Evolutionary conservation across 1,140 invertebrate genomes (phyloP).

Genomic region (Brachionus rubens): DNA sequence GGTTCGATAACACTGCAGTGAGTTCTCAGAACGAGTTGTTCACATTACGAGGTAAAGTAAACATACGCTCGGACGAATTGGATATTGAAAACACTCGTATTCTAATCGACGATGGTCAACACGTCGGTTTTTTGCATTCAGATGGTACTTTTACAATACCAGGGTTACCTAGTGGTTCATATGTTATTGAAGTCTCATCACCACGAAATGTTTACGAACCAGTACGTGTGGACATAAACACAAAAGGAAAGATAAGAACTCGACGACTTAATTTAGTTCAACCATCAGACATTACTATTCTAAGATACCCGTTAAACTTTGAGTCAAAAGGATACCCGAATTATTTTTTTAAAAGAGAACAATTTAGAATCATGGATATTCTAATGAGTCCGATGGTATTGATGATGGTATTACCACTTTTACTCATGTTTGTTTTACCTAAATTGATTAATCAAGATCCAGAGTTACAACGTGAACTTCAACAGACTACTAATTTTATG

Average conservation of each 20-base stretch:
- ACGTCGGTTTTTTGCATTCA: slow-evolving; percentile 17
- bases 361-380: slow-evolving; percentile 86
- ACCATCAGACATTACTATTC: slow-evolving; percentile 66
- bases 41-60: slow-evolving; percentile 30
- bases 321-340: slow-evolving; percentile 72
- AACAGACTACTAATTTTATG: slow-evolving; percentile 27
- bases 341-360: slow-evolving; percentile 85
- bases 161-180: slow-evolving; percentile 77
- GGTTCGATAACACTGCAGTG: neutral
- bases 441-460: slow-evolving; percentile 41
- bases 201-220: slow-evolving; percentile 84
- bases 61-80: neutral
- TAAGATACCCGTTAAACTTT: slow-evolving; percentile 81
- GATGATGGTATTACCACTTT: slow-evolving; percentile 29
- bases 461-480: slow-evolving; percentile 41
- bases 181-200: slow-evolving; percentile 82
- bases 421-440: slow-evolving; percentile 30
- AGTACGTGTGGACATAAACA: slow-evolving; percentile 87
- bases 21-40: slow-evolving; percentile 2
- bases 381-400: slow-evolving; percentile 83
- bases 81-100: slow-evolving; percentile 43
- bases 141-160: slow-evolving; percentile 38
- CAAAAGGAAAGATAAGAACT: slow-evolving; percentile 86
- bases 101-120: slow-evolving; percentile 35
- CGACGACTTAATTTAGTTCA: slow-evolving; percentile 88